Conservation (phyloP, 2,797 vertebrate genomes). For the Masticophis lateralis region DNA sequence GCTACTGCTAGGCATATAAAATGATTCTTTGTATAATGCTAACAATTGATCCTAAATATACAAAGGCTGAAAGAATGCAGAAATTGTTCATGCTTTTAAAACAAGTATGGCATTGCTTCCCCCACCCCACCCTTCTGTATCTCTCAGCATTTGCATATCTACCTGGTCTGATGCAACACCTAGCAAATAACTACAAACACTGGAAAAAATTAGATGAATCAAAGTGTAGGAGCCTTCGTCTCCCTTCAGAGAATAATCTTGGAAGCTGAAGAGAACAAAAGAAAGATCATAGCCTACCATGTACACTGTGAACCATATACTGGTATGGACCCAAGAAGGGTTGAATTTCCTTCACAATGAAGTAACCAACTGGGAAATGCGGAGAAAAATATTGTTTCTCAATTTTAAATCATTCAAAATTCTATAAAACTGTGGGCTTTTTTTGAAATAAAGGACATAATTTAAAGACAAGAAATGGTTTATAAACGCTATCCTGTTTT, state of each 20-base stretch:
- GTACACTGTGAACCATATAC: constrained; percentile 70
- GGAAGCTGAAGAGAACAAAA: constrained; percentile 54
- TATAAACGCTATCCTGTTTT: constrained; percentile 48
- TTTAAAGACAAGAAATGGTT: constrained; percentile 48
- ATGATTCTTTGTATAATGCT: not conserved
- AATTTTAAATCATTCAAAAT: constrained; percentile 51
- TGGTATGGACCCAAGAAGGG: constrained; percentile 42
- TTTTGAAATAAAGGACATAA: constrained; percentile 52
- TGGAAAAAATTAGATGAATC: constrained; percentile 93
- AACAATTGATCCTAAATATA: not conserved
- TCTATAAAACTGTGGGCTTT: constrained; percentile 36
- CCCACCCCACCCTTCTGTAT: not conserved
- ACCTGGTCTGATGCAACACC: constrained; percentile 89
- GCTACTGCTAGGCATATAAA: not conserved
- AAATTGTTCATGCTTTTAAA: not conserved
- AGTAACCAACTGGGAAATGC: constrained; percentile 43
- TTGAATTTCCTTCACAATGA: constrained; percentile 51
- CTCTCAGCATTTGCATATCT: constrained; percentile 88
- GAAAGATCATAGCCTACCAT: constrained; percentile 60
- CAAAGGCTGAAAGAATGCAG: not conserved
- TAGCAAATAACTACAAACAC: constrained; percentile 93
- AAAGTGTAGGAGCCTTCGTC: constrained; percentile 88
- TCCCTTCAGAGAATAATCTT: constrained; percentile 76
- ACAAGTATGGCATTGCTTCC: not conserved
- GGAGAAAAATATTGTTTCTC: constrained; percentile 49